phyloP scores from a whole-genome alignment of 2,113 vertebrate species.

The Equus przewalskii region DNA sequence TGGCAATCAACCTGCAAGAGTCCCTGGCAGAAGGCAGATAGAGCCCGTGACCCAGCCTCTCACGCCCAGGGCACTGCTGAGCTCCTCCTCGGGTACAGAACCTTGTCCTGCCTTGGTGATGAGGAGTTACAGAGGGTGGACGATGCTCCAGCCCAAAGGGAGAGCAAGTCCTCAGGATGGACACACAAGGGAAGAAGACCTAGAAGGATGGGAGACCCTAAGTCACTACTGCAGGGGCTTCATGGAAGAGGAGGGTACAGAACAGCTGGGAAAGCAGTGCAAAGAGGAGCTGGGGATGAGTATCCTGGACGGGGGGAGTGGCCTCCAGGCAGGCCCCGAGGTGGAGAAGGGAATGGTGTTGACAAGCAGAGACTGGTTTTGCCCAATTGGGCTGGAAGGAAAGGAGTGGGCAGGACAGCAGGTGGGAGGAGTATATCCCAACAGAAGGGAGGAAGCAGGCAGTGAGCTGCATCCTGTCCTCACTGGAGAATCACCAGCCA shows the following conservation, averaged over 20 bases:
- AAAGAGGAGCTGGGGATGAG: too few relatives aligned
- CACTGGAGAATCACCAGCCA: not conserved
- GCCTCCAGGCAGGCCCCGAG: not conserved
- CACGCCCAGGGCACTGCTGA: not conserved
- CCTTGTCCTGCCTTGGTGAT: not conserved
- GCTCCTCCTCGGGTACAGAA: not conserved
- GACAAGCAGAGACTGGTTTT: not conserved
- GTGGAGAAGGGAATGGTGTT: not conserved
- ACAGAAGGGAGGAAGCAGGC: slow-evolving; percentile 58
- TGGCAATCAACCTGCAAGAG: too few relatives aligned
- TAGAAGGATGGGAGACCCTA: not conserved
- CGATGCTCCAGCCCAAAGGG: not conserved
- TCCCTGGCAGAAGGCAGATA: not conserved
- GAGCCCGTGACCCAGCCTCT: not conserved
- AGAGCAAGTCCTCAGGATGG: not conserved
- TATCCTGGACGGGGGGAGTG: not conserved
- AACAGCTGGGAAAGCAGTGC: not conserved
- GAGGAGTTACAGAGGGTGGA: not conserved
- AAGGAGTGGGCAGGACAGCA: not conserved
- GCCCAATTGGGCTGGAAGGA: not conserved
- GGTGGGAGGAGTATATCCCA: not conserved
- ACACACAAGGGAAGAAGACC: not conserved
- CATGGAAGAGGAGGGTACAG: not conserved
- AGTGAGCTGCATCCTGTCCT: not conserved
- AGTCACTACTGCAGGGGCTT: not conserved